Evolutionary conservation across 2,113 vertebrate genomes (phyloP).

Genomic region (Eira barbara): DNA sequence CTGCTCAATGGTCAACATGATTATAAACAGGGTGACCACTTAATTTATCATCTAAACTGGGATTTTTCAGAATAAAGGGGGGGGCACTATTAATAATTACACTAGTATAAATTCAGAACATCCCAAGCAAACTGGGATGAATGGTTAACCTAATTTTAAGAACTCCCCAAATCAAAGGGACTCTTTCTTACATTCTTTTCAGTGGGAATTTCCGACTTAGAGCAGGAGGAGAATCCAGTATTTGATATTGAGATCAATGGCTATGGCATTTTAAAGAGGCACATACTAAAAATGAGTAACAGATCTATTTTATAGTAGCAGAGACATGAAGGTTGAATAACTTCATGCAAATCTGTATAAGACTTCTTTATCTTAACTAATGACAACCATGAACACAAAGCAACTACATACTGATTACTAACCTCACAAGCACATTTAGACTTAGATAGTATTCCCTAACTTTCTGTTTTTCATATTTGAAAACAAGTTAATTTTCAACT

Average conservation of each 20-base stretch:
- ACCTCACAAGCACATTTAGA: slow-evolving; percentile 28
- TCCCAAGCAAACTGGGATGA: neutral
- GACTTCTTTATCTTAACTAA: slow-evolving; percentile 5
- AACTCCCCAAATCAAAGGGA: neutral
- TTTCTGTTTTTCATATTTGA: slow-evolving; percentile 43
- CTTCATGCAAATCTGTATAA: slow-evolving; percentile 15
- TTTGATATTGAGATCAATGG: neutral
- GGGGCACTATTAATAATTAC: neutral
- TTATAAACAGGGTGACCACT: neutral
- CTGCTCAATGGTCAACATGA: neutral
- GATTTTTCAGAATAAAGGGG: neutral
- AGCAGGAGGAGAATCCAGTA: neutral
- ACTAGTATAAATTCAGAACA: neutral
- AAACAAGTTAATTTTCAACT: slow-evolving; percentile 49
- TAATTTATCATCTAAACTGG: neutral
- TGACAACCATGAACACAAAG: slow-evolving; percentile 16
- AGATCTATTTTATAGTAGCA: slow-evolving; percentile 16
- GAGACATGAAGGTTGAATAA: slow-evolving; percentile 20
- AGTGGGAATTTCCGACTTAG: neutral
- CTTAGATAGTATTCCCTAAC: neutral
- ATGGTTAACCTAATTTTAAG: neutral
- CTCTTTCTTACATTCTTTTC: neutral
- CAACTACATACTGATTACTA: neutral
- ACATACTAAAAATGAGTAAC: slow-evolving; percentile 34
- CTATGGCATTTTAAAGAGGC: neutral